Evolutionary conservation across 2,797 vertebrate species (phyloP), one percentile per base, ranked within the genome.

Genomic region (Lepus oiostolus): DNA sequence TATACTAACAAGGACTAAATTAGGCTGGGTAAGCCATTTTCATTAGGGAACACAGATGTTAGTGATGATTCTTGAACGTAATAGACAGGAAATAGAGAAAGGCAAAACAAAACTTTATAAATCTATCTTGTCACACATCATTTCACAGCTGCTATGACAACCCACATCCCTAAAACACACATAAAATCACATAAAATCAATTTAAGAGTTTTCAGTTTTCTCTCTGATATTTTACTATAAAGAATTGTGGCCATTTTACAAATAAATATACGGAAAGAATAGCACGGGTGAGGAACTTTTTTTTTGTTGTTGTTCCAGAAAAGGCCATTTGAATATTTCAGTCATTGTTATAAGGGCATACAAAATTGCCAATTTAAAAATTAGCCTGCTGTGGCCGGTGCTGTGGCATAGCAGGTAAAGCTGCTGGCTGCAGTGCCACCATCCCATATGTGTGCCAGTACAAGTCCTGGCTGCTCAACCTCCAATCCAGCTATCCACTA

Each of bases 101-200:
- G 1, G 11, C n/a, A 68, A 68, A 42, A 6, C 12, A 38, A 83
- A 70, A 62, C 2, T 24, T 68, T 58, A 68, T 50, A 71, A n/a
- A 63, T 80, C 10, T 76, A 2, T 60, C 30, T 12, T 75, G 50
- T 0, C 35, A 30, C 17, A 42, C 3, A 38, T 42, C 8, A 30
- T 24, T 19, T 24, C 24, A 6, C 4, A 42, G 79, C 28, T 62
- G 60, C 14, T 28, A 17, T 68, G 4, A 52, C 6, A 52, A 54
- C 19, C 14, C 28, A 72, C 21, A 30, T 72, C 14, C 11, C 28
- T 28, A 17, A 52, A 30, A n/a, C 16, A 50, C 32, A 47, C 7
- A 24, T 0, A 1, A 1, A 4, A 14, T 50, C 32, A 47, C 7
- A 24, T 0, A 1, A 1, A 4, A 14, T 50, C 30, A 38, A 68